Conservation (phyloP, 1,140 invertebrate species). For the Eumaeus atala region DNA sequence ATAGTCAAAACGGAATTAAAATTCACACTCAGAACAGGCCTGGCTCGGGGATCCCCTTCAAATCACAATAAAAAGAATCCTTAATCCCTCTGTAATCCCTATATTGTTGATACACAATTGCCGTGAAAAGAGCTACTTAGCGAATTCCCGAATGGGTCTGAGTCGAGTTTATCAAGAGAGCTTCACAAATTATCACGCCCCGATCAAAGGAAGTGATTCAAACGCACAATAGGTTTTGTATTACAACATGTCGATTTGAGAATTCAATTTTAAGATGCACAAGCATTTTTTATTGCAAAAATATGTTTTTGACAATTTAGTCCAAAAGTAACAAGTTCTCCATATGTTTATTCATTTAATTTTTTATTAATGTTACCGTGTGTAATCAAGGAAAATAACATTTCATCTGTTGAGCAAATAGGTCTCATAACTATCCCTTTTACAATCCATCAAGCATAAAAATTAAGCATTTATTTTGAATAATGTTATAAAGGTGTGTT, state of each 20-base stretch:
- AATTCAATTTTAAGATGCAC: slow-evolving; percentile 15
- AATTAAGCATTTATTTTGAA: too few relatives aligned
- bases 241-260: slow-evolving; percentile 44
- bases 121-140: slow-evolving; percentile 66
- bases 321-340: slow-evolving; percentile 11
- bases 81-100: slow-evolving; percentile 57
- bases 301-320: slow-evolving; percentile 1
- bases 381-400: too few relatives aligned
- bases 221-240: slow-evolving; percentile 52
- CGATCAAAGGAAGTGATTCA: slow-evolving; percentile 57
- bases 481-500: too few relatives aligned
- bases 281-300: slow-evolving; percentile 5
- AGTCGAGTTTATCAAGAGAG: slow-evolving; percentile 23
- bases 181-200: slow-evolving; percentile 55
- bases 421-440: too few relatives aligned
- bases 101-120: slow-evolving; percentile 67
- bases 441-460: too few relatives aligned
- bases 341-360: background rate
- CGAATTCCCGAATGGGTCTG: slow-evolving; percentile 38
- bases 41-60: slow-evolving; percentile 3
- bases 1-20: slow-evolving; percentile 28
- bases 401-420: too few relatives aligned
- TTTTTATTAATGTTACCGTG: background rate
- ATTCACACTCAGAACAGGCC: slow-evolving; percentile 32
- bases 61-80: slow-evolving; percentile 39